Base-by-base conservation (phyloP, 2,797 vertebrate genomes). In the Falco novaeseelandiae region DNA sequence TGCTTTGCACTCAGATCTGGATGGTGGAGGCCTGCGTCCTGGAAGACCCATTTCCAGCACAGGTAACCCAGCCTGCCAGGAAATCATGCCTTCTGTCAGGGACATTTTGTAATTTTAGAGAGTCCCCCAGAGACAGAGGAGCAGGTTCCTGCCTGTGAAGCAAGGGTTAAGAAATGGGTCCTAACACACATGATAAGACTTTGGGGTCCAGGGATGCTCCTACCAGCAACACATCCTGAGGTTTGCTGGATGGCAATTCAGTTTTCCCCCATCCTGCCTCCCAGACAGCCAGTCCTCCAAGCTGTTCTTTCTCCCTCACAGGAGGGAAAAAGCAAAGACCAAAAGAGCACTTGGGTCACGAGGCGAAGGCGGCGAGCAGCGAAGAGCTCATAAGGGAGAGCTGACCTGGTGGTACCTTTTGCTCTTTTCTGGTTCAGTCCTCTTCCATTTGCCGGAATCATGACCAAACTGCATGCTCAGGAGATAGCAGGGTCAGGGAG, bases 361-460 rank as follows among this genome's bases (percentile, higher is more conserved):
- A 86, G 82, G 86, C 9, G 11, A 88, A 76, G 70, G 59, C 55
- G 22, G 30, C 70, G 34, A 69, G 9, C 52, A 83, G 61, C 49
- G 32, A 92, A 81, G 76, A 81, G 52, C 54, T 92, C 90, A 32
- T 74, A 73, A 78, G 54, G 12, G 84, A 87, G 29, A 88, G 48
- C 26, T 91, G 93, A 94, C 82, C 87, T 81, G 23, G 13, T 81
- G 23, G 12, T 92, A 91, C 90, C 94, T 96, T 96, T 93, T 95
- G 92, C 94, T 86, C 93, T 92, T 94, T 97, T 22, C 42, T 49
- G 27, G 54, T 74, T 89, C 40, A 9, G 44, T 81, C 76, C 46
- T 65, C 73, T 92, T 96, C 91, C 82, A 86, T 96, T 97, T 96
- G 62, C 89, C 71, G 71, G 74, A 85, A 87, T 93, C 88, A 95